Percentiles rank a stretch among this genome's conserved stretches.
These are phyloP conservation scores for Zeuzera pyrina DNA, from an alignment of 2,888 invertebrate species.

Conservation along the genomic window DNA sequence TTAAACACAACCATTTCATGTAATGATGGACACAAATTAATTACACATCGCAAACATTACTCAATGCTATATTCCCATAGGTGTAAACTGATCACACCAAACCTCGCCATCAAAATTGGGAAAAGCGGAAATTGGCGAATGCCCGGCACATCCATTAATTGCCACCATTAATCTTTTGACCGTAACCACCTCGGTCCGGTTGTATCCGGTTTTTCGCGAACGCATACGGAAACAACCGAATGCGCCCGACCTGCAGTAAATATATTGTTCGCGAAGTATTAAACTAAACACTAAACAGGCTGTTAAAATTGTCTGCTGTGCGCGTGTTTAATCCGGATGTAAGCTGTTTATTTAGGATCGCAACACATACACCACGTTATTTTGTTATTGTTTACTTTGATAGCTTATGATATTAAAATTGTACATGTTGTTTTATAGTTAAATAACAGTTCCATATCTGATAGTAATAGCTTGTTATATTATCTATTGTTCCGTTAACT, in stretches of 20 bases:
- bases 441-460: no score
- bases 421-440: no score
- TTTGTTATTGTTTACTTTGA: no score
- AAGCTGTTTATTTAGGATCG: neutral
- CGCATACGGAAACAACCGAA: slow-evolving; percentile 12
- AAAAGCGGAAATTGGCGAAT: slow-evolving; percentile 35
- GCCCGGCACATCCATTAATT: slow-evolving; percentile 41
- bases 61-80: slow-evolving; percentile 18
- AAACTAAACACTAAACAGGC: slow-evolving; percentile 3
- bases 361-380: no score
- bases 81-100: slow-evolving; percentile 30
- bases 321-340: neutral
- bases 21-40: slow-evolving; percentile 24
- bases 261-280: slow-evolving; percentile 11
- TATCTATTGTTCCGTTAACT: no score
- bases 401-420: no score
- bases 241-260: slow-evolving; percentile 11
- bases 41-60: slow-evolving; percentile 30
- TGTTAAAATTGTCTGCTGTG: no score
- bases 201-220: neutral
- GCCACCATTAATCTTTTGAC: slow-evolving; percentile 52
- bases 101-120: slow-evolving; percentile 31
- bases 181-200: slow-evolving; percentile 20
- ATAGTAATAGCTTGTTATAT: no score
- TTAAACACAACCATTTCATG: no score